Base-by-base conservation (phyloP, 2,797 vertebrate genomes). In the Paramormyrops hopkinsi region DNA sequence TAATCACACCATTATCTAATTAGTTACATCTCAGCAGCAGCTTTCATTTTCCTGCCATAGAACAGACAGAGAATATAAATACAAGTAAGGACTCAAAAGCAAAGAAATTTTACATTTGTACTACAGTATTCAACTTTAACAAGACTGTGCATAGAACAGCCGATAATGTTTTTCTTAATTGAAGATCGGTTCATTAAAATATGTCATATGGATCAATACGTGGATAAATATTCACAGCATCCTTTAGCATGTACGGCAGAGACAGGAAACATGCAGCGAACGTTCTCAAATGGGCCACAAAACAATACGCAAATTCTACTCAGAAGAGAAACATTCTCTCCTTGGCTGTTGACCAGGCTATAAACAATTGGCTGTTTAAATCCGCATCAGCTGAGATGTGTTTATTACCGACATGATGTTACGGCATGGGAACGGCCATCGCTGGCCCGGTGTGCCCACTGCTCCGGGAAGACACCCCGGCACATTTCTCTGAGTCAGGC, bases 401-500 rank as follows among this genome's bases (percentile, higher is more conserved):
- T 54, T 87, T 37, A 7, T 83, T 73, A 76, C 54, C 87, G 65
- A 56, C 59, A 48, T 85, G 82, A 83, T 14, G 82, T 89, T 88
- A 41, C 89, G 87, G 82, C 79, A 89, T 89, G 86, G 82, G 88
- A 91, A 90, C 86, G 53, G 91, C 87, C 86, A 91, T 33, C 79
- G 84, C 88, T 29, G 41, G 91, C 88, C 89, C 86, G 62, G 54
- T 46, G 51, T 90, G 53, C 89, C 85, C 90, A 88, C 90, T 91
- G 48, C 92, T 91, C 86, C 90, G 87, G 91, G 90, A 89, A 93
- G 87, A 89, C 89, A 48, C 92, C 88, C 69, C 89, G 86, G 79
- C 51, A 87, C 89, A 83, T 94, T 95, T 90, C 90, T 93, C 93
- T 94, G 93, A 95, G 92, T 94, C 94, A 95, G 92, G 33, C 88